A percentile compares a stretch with the other conserved stretches of the same genome.
These are phyloP conservation scores for Aythya baeri DNA, from an alignment of 2,113 vertebrate species.

Conservation along the genomic window DNA sequence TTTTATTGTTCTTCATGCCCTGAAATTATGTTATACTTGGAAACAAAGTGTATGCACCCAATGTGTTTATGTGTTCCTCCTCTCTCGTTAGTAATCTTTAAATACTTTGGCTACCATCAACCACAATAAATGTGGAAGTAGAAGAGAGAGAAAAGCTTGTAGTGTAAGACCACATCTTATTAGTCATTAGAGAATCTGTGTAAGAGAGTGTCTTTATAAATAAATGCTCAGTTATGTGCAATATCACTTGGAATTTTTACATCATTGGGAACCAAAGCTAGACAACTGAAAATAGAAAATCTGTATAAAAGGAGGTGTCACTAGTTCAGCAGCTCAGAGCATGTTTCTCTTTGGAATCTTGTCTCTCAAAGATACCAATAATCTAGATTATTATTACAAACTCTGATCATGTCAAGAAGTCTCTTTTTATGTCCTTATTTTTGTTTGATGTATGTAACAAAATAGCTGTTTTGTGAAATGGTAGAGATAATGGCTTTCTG, in stretches of 20 bases:
- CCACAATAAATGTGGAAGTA: neutral
- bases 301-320: neutral
- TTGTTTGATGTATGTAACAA: neutral
- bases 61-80: neutral
- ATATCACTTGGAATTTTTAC: neutral
- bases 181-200: neutral
- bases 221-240: neutral
- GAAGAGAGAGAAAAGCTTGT: neutral
- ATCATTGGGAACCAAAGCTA: neutral
- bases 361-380: neutral
- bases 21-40: neutral
- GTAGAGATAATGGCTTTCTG: neutral
- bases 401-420: neutral
- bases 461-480: neutral
- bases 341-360: neutral
- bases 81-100: neutral
- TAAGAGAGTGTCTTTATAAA: neutral
- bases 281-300: neutral
- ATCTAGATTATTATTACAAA: neutral
- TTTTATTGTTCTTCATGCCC: neutral
- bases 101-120: neutral
- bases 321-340: neutral
- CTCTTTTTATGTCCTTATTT: neutral
- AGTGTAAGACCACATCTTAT: neutral
- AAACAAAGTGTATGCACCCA: neutral